Conservation (phyloP, 2,113 vertebrate genomes). For the Nannospalax galili region DNA sequence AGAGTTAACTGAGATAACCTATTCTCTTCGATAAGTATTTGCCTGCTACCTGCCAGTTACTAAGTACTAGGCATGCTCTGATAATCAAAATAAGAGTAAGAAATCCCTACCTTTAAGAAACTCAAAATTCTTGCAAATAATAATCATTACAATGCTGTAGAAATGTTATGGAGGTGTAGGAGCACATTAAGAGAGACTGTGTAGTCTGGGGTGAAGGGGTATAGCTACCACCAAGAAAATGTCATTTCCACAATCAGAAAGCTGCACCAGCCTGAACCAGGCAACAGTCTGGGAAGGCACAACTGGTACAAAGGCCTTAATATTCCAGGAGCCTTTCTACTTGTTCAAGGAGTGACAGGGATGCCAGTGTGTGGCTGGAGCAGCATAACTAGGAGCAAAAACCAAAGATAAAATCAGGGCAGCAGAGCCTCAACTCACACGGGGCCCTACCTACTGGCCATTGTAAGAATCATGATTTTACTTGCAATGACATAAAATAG, state of each 20-base stretch:
- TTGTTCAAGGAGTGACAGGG: not conserved
- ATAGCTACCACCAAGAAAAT: not conserved
- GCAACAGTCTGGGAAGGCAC: not conserved
- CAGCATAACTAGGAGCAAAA: not conserved
- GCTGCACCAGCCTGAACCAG: not conserved
- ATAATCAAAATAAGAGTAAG: not conserved
- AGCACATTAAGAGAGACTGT: not conserved
- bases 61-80: not conserved
- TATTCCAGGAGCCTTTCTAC: not conserved
- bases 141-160: not conserved
- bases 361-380: not conserved
- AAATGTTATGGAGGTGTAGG: not conserved
- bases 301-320: not conserved
- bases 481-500: not conserved
- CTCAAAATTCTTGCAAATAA: not conserved
- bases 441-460: too few relatives aligned
- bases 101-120: not conserved
- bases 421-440: not conserved
- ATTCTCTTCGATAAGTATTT: not conserved
- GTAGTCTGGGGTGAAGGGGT: not conserved
- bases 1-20: constrained; percentile 3
- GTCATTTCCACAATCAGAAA: not conserved
- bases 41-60: not conserved
- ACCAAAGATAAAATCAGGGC: not conserved
- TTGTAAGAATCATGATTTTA: not conserved